A percentile compares a stretch with the other conserved stretches of the same genome.
Evolutionary conservation across 2,888 invertebrate species (phyloP).

Genomic region (Drosophila fulvimacula): DNA sequence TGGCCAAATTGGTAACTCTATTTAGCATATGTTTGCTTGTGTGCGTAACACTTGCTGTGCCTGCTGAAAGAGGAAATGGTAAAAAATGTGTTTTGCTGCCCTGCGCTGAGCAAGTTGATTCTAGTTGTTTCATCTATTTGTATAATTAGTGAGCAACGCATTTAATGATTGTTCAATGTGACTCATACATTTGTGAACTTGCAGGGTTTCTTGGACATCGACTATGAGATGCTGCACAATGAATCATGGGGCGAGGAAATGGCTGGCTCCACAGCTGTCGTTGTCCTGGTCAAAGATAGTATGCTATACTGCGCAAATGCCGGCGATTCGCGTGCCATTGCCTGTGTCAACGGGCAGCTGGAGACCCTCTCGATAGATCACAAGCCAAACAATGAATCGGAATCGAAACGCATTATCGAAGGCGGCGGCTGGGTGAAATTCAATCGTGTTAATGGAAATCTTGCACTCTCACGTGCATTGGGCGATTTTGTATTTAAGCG

Average conservation of each 20-base stretch:
- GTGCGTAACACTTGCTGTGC: background rate
- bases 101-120: background rate
- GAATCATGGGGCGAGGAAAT: slow-evolving; percentile 95
- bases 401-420: slow-evolving; percentile 94
- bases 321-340: slow-evolving; percentile 98
- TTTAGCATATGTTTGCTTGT: background rate
- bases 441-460: slow-evolving; percentile 98
- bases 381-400: slow-evolving; percentile 96
- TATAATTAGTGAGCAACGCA: slow-evolving; percentile 5
- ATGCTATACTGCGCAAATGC: slow-evolving; percentile 97
- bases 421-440: slow-evolving; percentile 99
- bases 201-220: slow-evolving; percentile 95
- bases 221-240: slow-evolving; percentile 96
- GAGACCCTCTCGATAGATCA: slow-evolving; percentile 93
- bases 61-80: background rate
- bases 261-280: slow-evolving; percentile 97
- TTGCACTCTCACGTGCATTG: slow-evolving; percentile 97
- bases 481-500: slow-evolving; percentile 99
- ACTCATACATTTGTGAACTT: slow-evolving; percentile 13
- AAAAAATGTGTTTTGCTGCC: slow-evolving; percentile 7
- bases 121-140: slow-evolving; percentile 5
- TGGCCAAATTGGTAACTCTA: too few relatives aligned
- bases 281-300: slow-evolving; percentile 92
- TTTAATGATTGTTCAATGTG: background rate
- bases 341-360: slow-evolving; percentile 92